Evolutionary conservation across 2,797 vertebrate species (phyloP).

Genomic region (Loriculus beryllinus): DNA sequence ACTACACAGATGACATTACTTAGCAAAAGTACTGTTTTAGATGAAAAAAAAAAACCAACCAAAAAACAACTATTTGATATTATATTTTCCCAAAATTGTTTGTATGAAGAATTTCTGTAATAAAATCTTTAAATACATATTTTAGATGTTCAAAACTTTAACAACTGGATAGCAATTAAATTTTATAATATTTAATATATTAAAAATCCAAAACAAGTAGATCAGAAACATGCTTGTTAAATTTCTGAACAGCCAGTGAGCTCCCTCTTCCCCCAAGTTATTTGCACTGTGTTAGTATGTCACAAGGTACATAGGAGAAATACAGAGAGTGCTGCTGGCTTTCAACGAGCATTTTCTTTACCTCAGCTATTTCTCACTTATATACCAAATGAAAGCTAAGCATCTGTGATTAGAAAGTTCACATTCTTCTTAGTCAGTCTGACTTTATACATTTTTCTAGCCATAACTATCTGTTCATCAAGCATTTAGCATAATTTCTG

Average conservation of each 20-base stretch:
- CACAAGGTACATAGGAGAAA: accelerated
- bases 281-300: not conserved
- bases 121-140: not conserved
- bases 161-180: not conserved
- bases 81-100: not conserved
- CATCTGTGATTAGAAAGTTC: not conserved
- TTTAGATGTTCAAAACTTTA: not conserved
- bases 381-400: not conserved
- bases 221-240: not conserved
- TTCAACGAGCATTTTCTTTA: not conserved
- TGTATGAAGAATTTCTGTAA: not conserved
- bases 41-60: not conserved
- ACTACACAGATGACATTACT: not conserved
- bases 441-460: not conserved
- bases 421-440: not conserved
- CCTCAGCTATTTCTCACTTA: not conserved
- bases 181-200: not conserved
- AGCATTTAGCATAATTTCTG: not conserved
- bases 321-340: not conserved
- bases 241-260: not conserved
- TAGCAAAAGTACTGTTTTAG: not conserved
- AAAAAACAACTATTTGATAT: not conserved
- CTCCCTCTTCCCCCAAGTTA: not conserved
- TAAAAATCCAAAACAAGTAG: not conserved
- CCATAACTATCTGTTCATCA: not conserved